Evolutionary conservation across 2,888 invertebrate species (phyloP), one percentile per base, ranked within the genome.

Genomic region (Plebejus melissa): DNA sequence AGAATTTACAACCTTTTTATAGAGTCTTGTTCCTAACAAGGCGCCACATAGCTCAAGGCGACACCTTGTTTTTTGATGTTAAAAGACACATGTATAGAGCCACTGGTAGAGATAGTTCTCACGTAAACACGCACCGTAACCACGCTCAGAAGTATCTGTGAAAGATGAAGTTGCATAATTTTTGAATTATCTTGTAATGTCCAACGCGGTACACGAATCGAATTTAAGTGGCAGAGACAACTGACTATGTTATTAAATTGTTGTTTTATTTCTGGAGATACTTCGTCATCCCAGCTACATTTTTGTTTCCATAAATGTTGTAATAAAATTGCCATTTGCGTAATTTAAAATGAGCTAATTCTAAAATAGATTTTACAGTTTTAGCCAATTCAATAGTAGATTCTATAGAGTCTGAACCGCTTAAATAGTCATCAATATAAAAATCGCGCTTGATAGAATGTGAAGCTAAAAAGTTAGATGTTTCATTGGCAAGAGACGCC

Each of bases 281-380:
- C 38, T 38, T 57, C 57, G 16, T 74, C 74, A 74, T 74, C 22
- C 22, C 22, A 22, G 22, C 22, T 22, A 22, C 22, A 22, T 22
- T 22, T 22, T 22, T 22, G 22, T 22, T 22, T 22, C 22, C 22
- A 22, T 58, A 60, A 74, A 3, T 74, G 38, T 41, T 74, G 74
- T n/a, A 74, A 36, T 38, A 74, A n/a, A 38, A 74, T 22, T 70
- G 32, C 57, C 32, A 75, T 57, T 75, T 75, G 2, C 75, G 54
- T 46, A 75, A 38, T n/a, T 75, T 75, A 32, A 75, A 69, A 32
- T 70, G 50, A 11, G 75, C 69, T 16, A 69, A 75, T 41, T 65
- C 11, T 69, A 75, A 69, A 69, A 36, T 32, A 50, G 13, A 3
- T 22, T 11, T 74, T n/a, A 60, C 36, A 36, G 36, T 36, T 72